Conservation (phyloP, 1,140 invertebrate species). For the Tetramorium alpestre region DNA sequence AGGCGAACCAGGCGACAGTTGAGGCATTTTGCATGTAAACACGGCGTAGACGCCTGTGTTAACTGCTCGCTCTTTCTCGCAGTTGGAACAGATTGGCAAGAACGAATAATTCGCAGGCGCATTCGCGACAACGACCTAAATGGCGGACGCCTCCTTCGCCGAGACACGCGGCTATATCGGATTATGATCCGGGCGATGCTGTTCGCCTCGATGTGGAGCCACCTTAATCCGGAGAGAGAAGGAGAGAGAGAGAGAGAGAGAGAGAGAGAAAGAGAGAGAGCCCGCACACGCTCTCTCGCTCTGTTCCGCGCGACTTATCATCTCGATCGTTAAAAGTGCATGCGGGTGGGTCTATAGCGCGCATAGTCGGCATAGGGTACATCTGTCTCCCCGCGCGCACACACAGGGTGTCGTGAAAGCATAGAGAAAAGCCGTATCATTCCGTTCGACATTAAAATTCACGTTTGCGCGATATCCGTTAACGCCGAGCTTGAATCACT, state of each 20-base stretch:
- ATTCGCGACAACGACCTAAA: slow-evolving; percentile 37
- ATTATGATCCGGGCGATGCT: slow-evolving; percentile 29
- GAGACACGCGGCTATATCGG: slow-evolving; percentile 25
- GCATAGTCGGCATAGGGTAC: slow-evolving; percentile 63
- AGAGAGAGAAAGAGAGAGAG: background rate
- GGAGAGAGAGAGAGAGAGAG: slow-evolving; percentile 21
- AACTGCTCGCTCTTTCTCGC: background rate
- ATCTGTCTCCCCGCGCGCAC: slow-evolving; percentile 64
- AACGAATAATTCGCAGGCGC: slow-evolving; percentile 30
- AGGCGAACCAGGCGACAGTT: background rate
- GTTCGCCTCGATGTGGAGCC: slow-evolving; percentile 52
- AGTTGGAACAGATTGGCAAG: background rate
- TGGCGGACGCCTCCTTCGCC: slow-evolving; percentile 24
- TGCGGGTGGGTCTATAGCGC: slow-evolving; percentile 70
- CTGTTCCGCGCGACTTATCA: slow-evolving; percentile 69
- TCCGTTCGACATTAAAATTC: background rate
- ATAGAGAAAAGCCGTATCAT: background rate
- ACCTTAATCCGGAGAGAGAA: slow-evolving; percentile 63
- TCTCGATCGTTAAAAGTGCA: slow-evolving; percentile 71
- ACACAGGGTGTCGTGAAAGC: slow-evolving; percentile 28
- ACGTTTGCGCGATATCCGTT: background rate
- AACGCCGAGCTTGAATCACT: background rate
- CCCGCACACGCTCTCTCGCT: slow-evolving; percentile 18
- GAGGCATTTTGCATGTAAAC: background rate
- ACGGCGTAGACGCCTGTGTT: background rate